Conservation (phyloP, 2,113 vertebrate species). For the Ptyas mucosa region DNA sequence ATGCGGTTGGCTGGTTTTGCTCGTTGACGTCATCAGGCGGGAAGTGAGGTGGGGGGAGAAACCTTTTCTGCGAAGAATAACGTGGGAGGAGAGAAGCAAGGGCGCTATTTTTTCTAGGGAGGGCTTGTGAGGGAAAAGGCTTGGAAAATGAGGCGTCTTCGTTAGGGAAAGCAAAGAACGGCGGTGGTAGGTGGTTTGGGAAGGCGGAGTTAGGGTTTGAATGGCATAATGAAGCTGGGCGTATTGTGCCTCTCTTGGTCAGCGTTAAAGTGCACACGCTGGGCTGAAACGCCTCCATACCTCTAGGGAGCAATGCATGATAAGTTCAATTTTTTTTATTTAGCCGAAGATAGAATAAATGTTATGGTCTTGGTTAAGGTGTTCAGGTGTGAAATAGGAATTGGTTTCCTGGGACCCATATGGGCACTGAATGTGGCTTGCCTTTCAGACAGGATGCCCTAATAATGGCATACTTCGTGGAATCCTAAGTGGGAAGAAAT, state of each 20-base stretch:
- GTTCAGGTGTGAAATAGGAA: background rate
- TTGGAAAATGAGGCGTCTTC: background rate
- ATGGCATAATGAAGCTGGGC: background rate
- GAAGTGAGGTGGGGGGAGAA: background rate
- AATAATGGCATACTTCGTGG: background rate
- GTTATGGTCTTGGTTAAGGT: background rate
- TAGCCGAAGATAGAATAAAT: no score
- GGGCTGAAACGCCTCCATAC: background rate
- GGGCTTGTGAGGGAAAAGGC: background rate
- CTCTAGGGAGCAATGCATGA: background rate
- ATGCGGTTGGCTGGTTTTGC: constrained; percentile 17
- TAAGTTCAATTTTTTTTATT: background rate
- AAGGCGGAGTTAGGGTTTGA: background rate
- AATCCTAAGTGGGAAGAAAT: background rate
- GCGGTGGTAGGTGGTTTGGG: background rate
- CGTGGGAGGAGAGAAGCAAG: background rate
- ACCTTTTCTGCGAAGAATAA: no score
- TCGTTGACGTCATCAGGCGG: constrained; percentile 50
- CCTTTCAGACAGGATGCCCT: background rate
- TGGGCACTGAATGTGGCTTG: background rate
- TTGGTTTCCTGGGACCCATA: background rate
- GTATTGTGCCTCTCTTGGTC: background rate
- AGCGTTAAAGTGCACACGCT: accelerated
- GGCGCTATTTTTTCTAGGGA: background rate
- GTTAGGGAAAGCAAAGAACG: background rate